Conservation (phyloP, 2,888 invertebrate species). For the Synanthedon formicaeformis region DNA sequence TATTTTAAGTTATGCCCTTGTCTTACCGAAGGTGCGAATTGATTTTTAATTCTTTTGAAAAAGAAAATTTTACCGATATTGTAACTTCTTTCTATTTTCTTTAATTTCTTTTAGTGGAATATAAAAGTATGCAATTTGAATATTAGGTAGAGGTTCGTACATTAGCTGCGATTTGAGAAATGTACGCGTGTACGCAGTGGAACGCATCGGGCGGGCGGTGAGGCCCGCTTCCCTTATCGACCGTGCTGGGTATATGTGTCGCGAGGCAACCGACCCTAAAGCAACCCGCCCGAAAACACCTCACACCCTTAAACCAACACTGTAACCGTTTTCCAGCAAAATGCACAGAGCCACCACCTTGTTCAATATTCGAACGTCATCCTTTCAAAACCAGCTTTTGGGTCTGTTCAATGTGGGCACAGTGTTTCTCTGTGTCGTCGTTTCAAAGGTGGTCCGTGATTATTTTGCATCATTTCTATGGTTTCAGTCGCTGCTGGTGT, state of each 20-base stretch:
- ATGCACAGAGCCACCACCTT: neutral
- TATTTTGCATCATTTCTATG: constrained; percentile 40
- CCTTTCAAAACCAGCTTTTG: neutral
- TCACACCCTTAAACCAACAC: constrained; percentile 4
- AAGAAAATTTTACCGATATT: too few species aligned
- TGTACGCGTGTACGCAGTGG: constrained; percentile 12
- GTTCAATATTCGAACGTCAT: neutral
- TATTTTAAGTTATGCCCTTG: too few species aligned
- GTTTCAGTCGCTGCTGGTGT: constrained; percentile 26
- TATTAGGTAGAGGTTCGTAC: constrained; percentile 1
- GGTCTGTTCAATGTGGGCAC: constrained; percentile 12
- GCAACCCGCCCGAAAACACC: constrained; percentile 11
- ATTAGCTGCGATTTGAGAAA: constrained; percentile 28
- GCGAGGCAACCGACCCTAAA: constrained; percentile 29
- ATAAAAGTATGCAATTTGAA: neutral
- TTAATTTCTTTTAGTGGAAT: too few species aligned
- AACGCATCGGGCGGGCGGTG: constrained; percentile 52
- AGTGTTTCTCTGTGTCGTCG: constrained; percentile 6
- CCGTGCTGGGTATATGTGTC: constrained; percentile 56
- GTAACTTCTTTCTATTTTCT: too few species aligned
- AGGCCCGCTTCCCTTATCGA: constrained; percentile 54
- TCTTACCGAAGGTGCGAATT: too few species aligned
- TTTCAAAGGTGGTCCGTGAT: constrained; percentile 10
- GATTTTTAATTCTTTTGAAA: too few species aligned
- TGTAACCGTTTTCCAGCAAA: neutral